Evolutionary conservation across 1,140 invertebrate genomes (phyloP), one percentile per base, ranked within the genome.

Genomic region (Tetragonula clypearis): DNA sequence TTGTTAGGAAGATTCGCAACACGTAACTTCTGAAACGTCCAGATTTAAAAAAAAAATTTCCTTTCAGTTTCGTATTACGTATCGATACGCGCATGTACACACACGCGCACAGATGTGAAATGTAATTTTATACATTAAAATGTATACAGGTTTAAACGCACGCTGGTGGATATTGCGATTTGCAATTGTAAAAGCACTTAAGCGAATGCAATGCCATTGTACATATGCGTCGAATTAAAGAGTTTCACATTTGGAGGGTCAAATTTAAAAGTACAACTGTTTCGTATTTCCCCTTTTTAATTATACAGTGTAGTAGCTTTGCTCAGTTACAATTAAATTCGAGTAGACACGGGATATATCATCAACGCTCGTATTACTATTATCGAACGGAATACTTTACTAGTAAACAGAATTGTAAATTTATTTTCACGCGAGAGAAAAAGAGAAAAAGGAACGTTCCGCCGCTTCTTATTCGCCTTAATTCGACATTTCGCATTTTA

Each of bases 251-350:
- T 77, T 62, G 49, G 60, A 62, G 58, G 14, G 62, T 62, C 30
- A 26, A 77, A 77, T 62, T 77, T 41, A 77, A 77, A 62, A 77
- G 56, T 60, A 62, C 21, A 62, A 21, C 19, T 77, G 75, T 77
- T 77, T 77, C 35, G 56, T 41, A 30, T 60, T 77, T 62, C 56
- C 75, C 11, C 35, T 41, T 41, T 76, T 76, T 76, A 76, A 76
- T 58, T 77, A 77, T 41, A 77, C 35, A 41, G 19, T 56, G 19
- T 56, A 56, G 26, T 26, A 77, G 21, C 21, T 15, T 62, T 41
- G 60, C 23, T 35, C 56, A 17, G 35, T 62, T 41, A 77, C 41
- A 49, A 19, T 77, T 62, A 62, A 76, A 76, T 58, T 58, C 55
- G 55, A 76, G 55, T 58, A 76, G 53, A 76, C 19, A 35, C 30